Base-by-base conservation (phyloP, 2,888 invertebrate species). In the Eilema sororculum region DNA sequence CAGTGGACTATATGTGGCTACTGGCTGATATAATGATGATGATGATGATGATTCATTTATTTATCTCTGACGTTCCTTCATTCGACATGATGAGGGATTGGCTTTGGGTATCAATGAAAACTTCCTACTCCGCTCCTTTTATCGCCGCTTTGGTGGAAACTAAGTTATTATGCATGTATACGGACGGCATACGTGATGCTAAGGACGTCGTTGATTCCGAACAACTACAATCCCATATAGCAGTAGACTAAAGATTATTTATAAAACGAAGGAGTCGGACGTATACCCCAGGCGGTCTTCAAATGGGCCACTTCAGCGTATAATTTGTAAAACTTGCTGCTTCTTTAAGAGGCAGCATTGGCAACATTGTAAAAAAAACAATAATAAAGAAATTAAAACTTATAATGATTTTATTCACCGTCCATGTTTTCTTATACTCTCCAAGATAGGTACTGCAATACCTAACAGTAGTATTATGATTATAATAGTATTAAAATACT, bases 351-450 rank as follows among this genome's bases (percentile, higher is more conserved):
- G 8, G 13, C 3, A 16, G 16, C 41, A 41, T n/a, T n/a, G n/a
- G 24, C 4, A 12, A 37, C 33, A 33, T 22, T 57, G 9, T 52
- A 52, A 37, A 66, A 46, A 83, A 68, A 82, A 71, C 75, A 81
- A 67, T 81, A 78, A 69, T 78, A 76, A 78, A 78, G 77, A 83
- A 86, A 87, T 86, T 83, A 83, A 82, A 84, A 72, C 85, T 87
- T 89, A 89, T 81, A 84, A 81, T 82, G 67, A 81, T 88, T 85
- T 86, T 85, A 82, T 84, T 82, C 82, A 86, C 84, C 83, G 74
- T 85, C 81, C 87, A 89, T 83, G 84, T 86, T 82, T 82, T 86
- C 89, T 89, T 82, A 84, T 74, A 83, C 80, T 81, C 79, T 81
- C 75, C 76, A 73, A 77, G 68, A 80, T 79, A 80, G 74, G 75